Base-by-base conservation (phyloP, 2,797 vertebrate species). In the Enteromius radiatus region DNA sequence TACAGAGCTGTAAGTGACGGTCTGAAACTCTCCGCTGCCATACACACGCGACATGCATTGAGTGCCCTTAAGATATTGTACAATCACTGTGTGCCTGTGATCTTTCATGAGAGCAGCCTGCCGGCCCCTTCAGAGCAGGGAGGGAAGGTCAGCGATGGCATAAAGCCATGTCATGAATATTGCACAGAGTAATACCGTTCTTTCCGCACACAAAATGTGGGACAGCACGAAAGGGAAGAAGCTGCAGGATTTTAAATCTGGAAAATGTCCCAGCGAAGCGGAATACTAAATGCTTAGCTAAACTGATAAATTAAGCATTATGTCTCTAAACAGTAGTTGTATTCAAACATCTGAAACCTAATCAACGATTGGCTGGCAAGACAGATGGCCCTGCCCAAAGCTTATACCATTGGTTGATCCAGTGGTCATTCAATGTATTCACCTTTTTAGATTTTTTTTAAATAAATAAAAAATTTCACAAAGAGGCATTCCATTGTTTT, bases 1-100 rank as follows among this genome's bases (percentile, higher is more conserved):
- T 96, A 95, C 86, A 91, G 92, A 89, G 91, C 95, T 88, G 97
- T 97, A 91, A 97, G 97, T 95, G 28, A 82, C 78, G 75, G 3
- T 28, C 52, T 12, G 4, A 31, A 49, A n/a, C 14, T 28, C 15
- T 28, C 15, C 28, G 26, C 76, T 82, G 84, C 79, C 85, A 65
- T 90, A 88, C 91, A 84, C 87, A 74, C 4, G 1, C 9, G 1
- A 23, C 23, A 19, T 26, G 43, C 9, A 10, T 28, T 31, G 19
- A 45, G 56, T 73, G 41, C 41, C 79, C 41, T 67, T 28, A 45
- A 41, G 64, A 52, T 28, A 82, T n/a, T 78, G 45, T 19, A 28
- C n/a, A 59, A 43, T 11, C 33, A 49, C 31, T 33, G n/a, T 7
- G 70, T 19, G 26, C n/a, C 26, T 38, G 54, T 82, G 56, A 56